phyloP scores from a whole-genome alignment of 1,140 invertebrate genomes.

The Drosophila watanabei region DNA sequence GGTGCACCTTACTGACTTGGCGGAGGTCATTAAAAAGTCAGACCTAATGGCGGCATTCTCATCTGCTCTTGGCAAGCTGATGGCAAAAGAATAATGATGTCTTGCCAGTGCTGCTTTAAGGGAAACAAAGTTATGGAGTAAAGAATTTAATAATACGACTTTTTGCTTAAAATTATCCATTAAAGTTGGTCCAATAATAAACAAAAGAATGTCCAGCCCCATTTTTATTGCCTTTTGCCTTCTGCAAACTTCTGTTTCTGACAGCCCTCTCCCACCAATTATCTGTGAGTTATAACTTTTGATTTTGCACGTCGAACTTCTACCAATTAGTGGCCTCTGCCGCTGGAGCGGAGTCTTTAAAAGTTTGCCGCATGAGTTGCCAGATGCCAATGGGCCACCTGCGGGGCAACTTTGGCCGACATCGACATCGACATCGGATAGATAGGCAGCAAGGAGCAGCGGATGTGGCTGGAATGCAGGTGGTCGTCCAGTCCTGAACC shows the following conservation, averaged over 20 bases:
- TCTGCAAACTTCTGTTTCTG: slow-evolving; percentile 5
- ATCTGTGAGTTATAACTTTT: slow-evolving; percentile 48
- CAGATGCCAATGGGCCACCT: slow-evolving; percentile 28
- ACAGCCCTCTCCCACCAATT: slow-evolving; percentile 14
- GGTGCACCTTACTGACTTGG: neutral
- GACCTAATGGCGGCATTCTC: slow-evolving; percentile 32
- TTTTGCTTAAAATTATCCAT: neutral
- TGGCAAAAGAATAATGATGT: slow-evolving; percentile 3
- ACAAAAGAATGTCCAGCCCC: neutral
- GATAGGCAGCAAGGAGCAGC: slow-evolving; percentile 1
- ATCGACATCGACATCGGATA: slow-evolving; percentile 8
- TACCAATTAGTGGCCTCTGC: slow-evolving; percentile 41
- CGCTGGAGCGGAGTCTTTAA: slow-evolving; percentile 22
- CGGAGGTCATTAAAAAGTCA: slow-evolving; percentile 40
- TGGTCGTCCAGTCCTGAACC: slow-evolving; percentile 12
- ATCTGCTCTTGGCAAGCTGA: neutral
- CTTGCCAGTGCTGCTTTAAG: slow-evolving; percentile 6
- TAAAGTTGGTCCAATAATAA: neutral
- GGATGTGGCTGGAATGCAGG: slow-evolving; percentile 25
- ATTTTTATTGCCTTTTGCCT: neutral
- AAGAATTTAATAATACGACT: neutral
- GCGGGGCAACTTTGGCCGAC: slow-evolving; percentile 23
- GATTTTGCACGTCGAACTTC: slow-evolving; percentile 52
- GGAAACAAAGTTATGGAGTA: neutral
- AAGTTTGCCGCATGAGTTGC: slow-evolving; percentile 48